phyloP scores from a whole-genome alignment of 1,140 invertebrate species.

The Apis dorsata region DNA sequence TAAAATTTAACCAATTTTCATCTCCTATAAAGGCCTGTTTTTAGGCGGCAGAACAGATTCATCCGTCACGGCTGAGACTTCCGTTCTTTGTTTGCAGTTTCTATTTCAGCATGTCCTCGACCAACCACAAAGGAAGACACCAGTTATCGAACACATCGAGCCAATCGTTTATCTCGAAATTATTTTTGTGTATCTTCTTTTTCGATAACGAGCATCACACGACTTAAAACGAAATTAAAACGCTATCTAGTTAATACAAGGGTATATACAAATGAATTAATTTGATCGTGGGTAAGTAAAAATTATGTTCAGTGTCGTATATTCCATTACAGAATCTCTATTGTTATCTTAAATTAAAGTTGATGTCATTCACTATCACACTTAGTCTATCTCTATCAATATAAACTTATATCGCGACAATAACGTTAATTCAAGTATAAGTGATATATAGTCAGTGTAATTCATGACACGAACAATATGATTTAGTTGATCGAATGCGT shows the following conservation, averaged over 20 bases:
- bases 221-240: no score
- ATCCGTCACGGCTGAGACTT: conserved; percentile 54
- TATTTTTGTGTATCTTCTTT: neutral
- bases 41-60: conserved; percentile 25
- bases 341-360: neutral
- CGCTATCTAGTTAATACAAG: neutral
- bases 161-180: neutral
- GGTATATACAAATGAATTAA: neutral
- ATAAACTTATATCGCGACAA: neutral
- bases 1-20: neutral
- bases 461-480: conserved; percentile 8
- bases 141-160: neutral
- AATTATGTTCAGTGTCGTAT: no score
- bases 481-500: conserved; percentile 30
- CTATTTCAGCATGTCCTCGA: conserved; percentile 50
- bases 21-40: conserved; percentile 15
- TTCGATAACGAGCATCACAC: neutral
- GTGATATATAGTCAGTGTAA: neutral
- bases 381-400: neutral
- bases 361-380: neutral
- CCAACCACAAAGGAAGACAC: conserved; percentile 21
- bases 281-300: neutral
- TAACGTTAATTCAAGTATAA: neutral
- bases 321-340: neutral
- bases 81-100: conserved; percentile 52